Conservation (phyloP, 2,888 invertebrate species). For the Hypolimnas misippus region DNA sequence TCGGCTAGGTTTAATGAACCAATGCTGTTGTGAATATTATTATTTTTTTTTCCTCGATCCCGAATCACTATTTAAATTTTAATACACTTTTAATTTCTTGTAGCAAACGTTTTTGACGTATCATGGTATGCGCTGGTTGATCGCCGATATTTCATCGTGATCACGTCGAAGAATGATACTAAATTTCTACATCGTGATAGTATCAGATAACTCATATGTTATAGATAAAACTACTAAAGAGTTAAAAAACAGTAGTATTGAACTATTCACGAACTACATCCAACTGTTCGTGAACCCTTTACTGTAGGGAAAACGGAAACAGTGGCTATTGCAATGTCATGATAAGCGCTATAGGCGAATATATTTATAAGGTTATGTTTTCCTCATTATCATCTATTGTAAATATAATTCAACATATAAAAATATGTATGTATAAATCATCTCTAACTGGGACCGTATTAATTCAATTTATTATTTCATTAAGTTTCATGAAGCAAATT, state of each 20-base stretch:
- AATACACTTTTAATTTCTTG: conserved; percentile 7
- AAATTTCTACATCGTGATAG: conserved; percentile 29
- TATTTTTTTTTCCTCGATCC: conserved; percentile 23
- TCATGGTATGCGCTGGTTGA: conserved; percentile 26
- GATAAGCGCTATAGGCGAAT: conserved; percentile 43
- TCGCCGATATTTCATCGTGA: conserved; percentile 38
- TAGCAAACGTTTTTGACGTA: conserved; percentile 14
- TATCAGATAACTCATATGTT: conserved; percentile 46
- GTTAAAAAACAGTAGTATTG: conserved; percentile 11
- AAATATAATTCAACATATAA: background rate
- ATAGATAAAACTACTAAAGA: conserved; percentile 19
- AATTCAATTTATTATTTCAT: background rate
- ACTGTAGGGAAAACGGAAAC: conserved; percentile 54
- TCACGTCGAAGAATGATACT: conserved; percentile 25
- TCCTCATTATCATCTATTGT: conserved; percentile 20
- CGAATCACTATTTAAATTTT: conserved; percentile 1
- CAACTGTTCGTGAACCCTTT: conserved; percentile 52
- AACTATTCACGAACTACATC: conserved; percentile 6
- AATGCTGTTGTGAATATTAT: conserved; percentile 31
- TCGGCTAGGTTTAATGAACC: conserved; percentile 62
- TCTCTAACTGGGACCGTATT: background rate
- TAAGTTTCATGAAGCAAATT: background rate
- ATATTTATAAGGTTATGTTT: conserved; percentile 32
- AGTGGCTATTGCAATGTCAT: conserved; percentile 43
- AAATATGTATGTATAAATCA: background rate